A percentile compares a stretch with the other conserved stretches of the same genome.
Evolutionary conservation across 2,888 invertebrate species (phyloP).

Genomic region (Hydrotaea diabolus): DNA sequence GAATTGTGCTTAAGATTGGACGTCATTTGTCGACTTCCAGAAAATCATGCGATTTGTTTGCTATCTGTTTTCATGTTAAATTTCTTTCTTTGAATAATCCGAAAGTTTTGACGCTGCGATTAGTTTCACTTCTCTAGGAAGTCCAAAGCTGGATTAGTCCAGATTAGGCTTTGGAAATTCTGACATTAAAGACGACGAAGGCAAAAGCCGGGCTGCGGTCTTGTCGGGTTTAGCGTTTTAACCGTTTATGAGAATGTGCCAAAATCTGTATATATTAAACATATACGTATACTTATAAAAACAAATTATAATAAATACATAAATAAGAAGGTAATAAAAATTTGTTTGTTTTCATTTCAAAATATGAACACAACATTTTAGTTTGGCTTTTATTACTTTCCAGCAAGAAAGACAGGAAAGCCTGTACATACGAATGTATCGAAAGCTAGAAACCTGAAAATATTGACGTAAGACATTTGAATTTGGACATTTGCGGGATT

Average conservation of each 20-base stretch:
- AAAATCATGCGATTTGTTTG: too few relatives aligned
- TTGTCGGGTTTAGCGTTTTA: neutral
- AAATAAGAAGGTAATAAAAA: constrained; percentile 1
- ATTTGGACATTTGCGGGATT: constrained; percentile 20
- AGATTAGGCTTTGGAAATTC: too few relatives aligned
- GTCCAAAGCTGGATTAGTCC: too few relatives aligned
- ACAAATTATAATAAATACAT: constrained; percentile 14
- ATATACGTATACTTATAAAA: too few relatives aligned
- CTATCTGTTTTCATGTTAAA: too few relatives aligned
- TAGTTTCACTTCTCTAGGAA: too few relatives aligned
- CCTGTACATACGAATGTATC: too few relatives aligned
- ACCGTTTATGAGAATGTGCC: neutral
- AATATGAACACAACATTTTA: neutral
- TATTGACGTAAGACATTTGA: constrained; percentile 26
- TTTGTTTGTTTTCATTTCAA: neutral
- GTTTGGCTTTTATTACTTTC: neutral
- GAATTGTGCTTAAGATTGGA: too few relatives aligned
- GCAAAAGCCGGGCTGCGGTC: neutral
- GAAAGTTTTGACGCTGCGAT: too few relatives aligned
- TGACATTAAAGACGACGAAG: too few relatives aligned
- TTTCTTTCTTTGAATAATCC: too few relatives aligned
- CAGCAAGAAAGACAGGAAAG: neutral
- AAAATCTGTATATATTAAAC: constrained; percentile 1
- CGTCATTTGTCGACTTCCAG: too few relatives aligned
- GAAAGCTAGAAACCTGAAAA: constrained; percentile 25